Conservation (phyloP, 2,797 vertebrate genomes). For the Anas georgica region DNA sequence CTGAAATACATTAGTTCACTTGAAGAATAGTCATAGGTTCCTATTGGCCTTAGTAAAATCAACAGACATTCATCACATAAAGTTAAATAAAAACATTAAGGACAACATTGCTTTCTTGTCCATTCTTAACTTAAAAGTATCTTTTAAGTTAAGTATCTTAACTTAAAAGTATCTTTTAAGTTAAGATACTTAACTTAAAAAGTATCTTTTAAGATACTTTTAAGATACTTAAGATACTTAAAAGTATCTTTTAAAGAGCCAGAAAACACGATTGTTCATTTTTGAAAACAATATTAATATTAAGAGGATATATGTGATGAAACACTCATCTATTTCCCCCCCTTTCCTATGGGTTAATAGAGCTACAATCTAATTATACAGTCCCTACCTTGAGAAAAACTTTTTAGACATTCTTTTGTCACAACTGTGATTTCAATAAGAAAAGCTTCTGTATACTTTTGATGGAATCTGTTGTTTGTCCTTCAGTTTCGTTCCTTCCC, state of each 20-base stretch:
- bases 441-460: conserved; percentile 15
- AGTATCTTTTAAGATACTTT: background rate
- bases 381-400: background rate
- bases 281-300: background rate
- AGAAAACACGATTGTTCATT: background rate
- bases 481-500: background rate
- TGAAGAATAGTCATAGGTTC: background rate
- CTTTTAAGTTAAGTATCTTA: background rate
- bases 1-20: background rate
- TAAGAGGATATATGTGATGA: background rate
- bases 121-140: background rate
- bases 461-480: background rate
- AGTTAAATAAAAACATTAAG: background rate
- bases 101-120: background rate
- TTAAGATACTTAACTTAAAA: no score
- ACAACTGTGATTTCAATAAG: background rate
- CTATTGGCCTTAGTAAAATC: background rate
- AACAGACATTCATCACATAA: background rate
- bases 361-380: conserved; percentile 51
- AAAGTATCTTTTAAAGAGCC: background rate
- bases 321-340: background rate
- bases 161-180: background rate
- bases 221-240: no score
- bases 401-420: conserved; percentile 11
- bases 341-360: conserved; percentile 20